These are phyloP conservation scores for human (Homo sapiens) DNA, from an alignment of 2,113 vertebrate genomes.

Conservation along the genomic window GRCh38 chr5:162118001-162118500, in stretches of 20 bases:
- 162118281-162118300: slow-evolving; percentile 34
- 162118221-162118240: too few species aligned
- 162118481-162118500: background rate
- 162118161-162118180: background rate
- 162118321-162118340: slow-evolving; percentile 38
- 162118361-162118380: background rate
- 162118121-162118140: background rate
- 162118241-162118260: slow-evolving; percentile 55
- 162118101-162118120: background rate
- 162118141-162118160: background rate
- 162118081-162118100: background rate
- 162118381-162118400: background rate
- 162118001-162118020: background rate
- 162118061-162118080: background rate
- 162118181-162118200: background rate
- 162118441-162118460: background rate
- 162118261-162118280: slow-evolving; percentile 47
- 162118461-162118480: background rate
- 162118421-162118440: background rate
- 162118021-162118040: background rate
- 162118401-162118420: background rate
- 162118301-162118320: slow-evolving; percentile 26
- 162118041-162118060: background rate
- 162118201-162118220: background rate
- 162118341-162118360: slow-evolving; percentile 63